Evolutionary conservation across 2,797 vertebrate species (phyloP).

Genomic region (Pterois miles): DNA sequence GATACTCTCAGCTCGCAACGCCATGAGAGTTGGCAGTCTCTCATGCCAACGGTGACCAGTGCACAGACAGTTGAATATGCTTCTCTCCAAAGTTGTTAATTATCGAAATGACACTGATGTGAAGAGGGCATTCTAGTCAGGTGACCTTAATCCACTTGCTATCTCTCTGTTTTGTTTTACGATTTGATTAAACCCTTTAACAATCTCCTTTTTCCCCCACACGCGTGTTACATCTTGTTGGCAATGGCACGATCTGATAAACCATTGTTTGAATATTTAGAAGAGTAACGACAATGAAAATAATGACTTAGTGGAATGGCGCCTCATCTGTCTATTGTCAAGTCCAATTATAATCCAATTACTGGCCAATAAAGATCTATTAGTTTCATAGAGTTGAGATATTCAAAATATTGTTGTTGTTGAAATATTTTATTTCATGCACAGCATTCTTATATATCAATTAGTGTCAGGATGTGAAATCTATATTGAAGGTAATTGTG

Average conservation of each 20-base stretch:
- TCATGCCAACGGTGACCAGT: conserved; percentile 81
- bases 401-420: conserved; percentile 10
- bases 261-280: conserved; percentile 57
- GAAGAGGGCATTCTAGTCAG: conserved; percentile 74
- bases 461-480: neutral
- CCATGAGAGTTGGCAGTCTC: conserved; percentile 83
- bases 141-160: conserved; percentile 73
- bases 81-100: conserved; percentile 85
- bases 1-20: conserved; percentile 76
- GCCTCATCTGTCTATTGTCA: conserved; percentile 32
- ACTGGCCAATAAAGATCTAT: conserved; percentile 7
- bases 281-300: conserved; percentile 44
- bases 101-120: conserved; percentile 81
- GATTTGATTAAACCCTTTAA: conserved; percentile 54
- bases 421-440: neutral
- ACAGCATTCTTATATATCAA: neutral
- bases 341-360: conserved; percentile 36
- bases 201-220: conserved; percentile 25
- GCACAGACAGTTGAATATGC: conserved; percentile 83
- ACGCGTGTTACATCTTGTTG: conserved; percentile 46
- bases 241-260: conserved; percentile 41
- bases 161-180: conserved; percentile 70
- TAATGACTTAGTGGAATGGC: conserved; percentile 34
- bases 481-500: neutral
- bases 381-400: conserved; percentile 6